Percentiles rank a stretch among this genome's conserved stretches.
phyloP scores from a whole-genome alignment of 1,140 invertebrate genomes.

The Cataglyphis hispanica region DNA sequence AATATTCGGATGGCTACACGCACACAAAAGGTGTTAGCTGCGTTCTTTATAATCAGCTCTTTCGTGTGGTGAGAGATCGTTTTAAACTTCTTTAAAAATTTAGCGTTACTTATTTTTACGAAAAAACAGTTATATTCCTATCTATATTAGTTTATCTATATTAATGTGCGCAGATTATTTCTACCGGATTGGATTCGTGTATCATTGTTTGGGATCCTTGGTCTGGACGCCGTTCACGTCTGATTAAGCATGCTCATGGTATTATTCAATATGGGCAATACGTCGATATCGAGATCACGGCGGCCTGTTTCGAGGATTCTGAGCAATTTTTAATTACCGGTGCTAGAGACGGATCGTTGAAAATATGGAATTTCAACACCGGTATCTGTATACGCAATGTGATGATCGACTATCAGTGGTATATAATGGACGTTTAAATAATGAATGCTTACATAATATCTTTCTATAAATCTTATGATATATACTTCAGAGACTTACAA shows the following conservation, averaged over 20 bases:
- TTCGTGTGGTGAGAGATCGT: constrained; percentile 87
- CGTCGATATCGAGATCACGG: constrained; percentile 91
- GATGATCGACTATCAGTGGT: constrained; percentile 87
- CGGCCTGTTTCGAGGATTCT: constrained; percentile 91
- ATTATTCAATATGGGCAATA: constrained; percentile 88
- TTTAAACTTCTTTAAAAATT: constrained; percentile 7
- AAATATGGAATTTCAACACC: constrained; percentile 94
- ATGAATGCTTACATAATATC: constrained; percentile 22
- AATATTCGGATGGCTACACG: constrained; percentile 90
- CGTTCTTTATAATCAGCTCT: constrained; percentile 90
- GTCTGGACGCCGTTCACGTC: constrained; percentile 87
- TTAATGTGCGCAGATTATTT: constrained; percentile 84
- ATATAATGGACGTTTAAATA: not conserved
- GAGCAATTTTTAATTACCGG: constrained; percentile 91
- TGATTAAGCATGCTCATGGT: constrained; percentile 89
- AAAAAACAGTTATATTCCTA: not conserved
- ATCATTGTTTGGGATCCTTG: constrained; percentile 92
- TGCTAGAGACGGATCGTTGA: constrained; percentile 89
- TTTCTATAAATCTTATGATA: not conserved
- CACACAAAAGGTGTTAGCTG: constrained; percentile 89
- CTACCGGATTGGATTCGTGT: constrained; percentile 90
- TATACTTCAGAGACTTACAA: not conserved
- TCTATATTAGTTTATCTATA: not conserved
- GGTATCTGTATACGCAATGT: constrained; percentile 89
- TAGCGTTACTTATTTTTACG: constrained; percentile 11